Percentiles rank a stretch among this genome's conserved stretches.
phyloP scores from a whole-genome alignment of 2,888 invertebrate genomes.

The Panopea generosa region DNA sequence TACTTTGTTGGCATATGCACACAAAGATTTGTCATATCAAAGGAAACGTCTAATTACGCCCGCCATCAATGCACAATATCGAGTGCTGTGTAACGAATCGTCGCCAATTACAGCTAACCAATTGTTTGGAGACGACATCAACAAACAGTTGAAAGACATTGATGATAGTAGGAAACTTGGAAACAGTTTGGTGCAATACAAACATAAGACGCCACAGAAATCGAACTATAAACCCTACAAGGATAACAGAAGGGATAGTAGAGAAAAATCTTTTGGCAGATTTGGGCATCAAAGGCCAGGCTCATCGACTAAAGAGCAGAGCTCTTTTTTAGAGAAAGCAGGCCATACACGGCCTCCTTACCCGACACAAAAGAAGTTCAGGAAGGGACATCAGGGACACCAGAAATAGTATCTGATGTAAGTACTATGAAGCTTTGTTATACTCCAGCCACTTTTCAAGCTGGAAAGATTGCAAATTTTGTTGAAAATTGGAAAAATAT shows the following conservation, averaged over 20 bases:
- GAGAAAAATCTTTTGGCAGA: too few relatives aligned
- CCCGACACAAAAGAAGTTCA: too few relatives aligned
- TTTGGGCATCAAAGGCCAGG: too few relatives aligned
- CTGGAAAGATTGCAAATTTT: slow-evolving; percentile 1
- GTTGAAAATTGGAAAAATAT: neutral
- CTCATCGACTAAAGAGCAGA: too few relatives aligned
- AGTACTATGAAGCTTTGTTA: too few relatives aligned
- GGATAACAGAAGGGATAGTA: too few relatives aligned
- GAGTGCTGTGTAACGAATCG: neutral
- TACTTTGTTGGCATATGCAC: slow-evolving; percentile 4
- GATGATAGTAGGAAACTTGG: slow-evolving; percentile 9
- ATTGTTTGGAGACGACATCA: slow-evolving; percentile 12
- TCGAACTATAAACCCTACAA: too few relatives aligned
- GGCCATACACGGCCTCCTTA: too few relatives aligned
- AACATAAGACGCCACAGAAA: too few relatives aligned
- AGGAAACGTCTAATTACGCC: neutral
- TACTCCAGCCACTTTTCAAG: neutral
- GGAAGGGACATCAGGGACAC: too few relatives aligned
- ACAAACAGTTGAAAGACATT: slow-evolving; percentile 14
- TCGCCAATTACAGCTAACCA: neutral
- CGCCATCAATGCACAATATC: neutral
- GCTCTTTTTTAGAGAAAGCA: too few relatives aligned
- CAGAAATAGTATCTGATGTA: too few relatives aligned
- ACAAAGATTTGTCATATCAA: slow-evolving; percentile 3
- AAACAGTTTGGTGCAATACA: slow-evolving; percentile 1